Conservation (phyloP, 2,113 vertebrate genomes). For the Aptenodytes forsteri region DNA sequence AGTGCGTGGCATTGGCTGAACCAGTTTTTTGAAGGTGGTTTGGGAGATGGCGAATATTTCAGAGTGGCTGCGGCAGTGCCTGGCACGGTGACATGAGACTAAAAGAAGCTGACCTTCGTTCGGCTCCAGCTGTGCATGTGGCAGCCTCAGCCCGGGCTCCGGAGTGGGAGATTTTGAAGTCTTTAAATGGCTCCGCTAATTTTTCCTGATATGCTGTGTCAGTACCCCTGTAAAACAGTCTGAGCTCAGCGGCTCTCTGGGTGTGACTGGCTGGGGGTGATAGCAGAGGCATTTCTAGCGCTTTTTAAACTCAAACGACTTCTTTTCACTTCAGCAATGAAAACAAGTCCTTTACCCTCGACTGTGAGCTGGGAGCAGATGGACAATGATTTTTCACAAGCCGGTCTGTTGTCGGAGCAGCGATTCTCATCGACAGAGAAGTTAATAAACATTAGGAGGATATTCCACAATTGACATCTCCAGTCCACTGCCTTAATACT, state of each 20-base stretch:
- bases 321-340: not conserved
- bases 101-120: not conserved
- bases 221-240: not conserved
- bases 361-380: constrained; percentile 26
- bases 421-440: constrained; percentile 8
- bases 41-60: not conserved
- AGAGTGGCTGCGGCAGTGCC: not conserved
- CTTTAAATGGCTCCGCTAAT: not conserved
- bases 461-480: constrained; percentile 23
- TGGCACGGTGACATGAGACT: rapidly evolving
- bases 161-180: not conserved
- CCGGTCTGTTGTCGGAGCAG: not conserved
- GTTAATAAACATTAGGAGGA: constrained; percentile 42
- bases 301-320: not conserved
- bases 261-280: not conserved
- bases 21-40: not conserved
- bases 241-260: not conserved
- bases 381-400: not conserved
- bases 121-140: rapidly evolving
- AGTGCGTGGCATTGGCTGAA: not conserved
- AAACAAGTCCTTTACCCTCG: not conserved
- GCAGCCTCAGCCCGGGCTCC: not conserved
- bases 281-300: not conserved
- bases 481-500: not conserved
- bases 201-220: not conserved